A percentile compares a stretch with the other conserved stretches of the same genome.
These are phyloP conservation scores for Oreochromis aureus DNA, from an alignment of 2,113 vertebrate species.

Conservation along the genomic window DNA sequence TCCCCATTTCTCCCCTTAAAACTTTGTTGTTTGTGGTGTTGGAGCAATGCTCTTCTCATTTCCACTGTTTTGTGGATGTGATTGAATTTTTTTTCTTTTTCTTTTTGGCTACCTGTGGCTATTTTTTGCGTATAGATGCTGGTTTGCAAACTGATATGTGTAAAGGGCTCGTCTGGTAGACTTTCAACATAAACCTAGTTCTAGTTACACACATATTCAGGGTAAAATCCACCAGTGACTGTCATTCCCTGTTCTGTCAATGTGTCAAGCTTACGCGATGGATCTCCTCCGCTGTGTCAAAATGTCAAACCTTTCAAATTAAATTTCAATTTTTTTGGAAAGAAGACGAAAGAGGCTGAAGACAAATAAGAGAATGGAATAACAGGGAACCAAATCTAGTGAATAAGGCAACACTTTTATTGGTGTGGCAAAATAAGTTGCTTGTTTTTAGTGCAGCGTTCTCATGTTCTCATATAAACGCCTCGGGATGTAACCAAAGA, in stretches of 20 bases:
- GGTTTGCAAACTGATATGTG: not conserved
- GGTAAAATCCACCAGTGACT: not conserved
- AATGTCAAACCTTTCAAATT: not conserved
- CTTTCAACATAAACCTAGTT: not conserved
- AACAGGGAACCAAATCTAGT: not conserved
- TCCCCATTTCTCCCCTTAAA: constrained; percentile 17
- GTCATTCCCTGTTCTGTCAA: not conserved
- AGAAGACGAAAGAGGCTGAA: not conserved
- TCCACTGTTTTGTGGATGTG: constrained; percentile 17
- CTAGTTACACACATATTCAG: not conserved
- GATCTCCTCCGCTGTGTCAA: not conserved
- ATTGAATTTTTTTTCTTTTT: constrained; percentile 8
- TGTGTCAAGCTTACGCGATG: not conserved
- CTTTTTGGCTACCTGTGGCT: constrained; percentile 13
- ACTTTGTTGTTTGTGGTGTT: constrained; percentile 17
- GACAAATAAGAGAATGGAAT: not conserved
- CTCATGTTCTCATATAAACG: not conserved
- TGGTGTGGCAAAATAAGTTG: not conserved
- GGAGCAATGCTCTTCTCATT: constrained; percentile 16
- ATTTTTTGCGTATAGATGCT: constrained; percentile 17
- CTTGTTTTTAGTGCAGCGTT: not conserved
- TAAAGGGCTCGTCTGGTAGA: not conserved
- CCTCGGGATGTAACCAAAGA: not conserved
- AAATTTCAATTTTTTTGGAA: not conserved
- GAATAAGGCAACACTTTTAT: not conserved